Conservation (phyloP, 2,797 vertebrate species). For the Salmo trutta region DNA sequence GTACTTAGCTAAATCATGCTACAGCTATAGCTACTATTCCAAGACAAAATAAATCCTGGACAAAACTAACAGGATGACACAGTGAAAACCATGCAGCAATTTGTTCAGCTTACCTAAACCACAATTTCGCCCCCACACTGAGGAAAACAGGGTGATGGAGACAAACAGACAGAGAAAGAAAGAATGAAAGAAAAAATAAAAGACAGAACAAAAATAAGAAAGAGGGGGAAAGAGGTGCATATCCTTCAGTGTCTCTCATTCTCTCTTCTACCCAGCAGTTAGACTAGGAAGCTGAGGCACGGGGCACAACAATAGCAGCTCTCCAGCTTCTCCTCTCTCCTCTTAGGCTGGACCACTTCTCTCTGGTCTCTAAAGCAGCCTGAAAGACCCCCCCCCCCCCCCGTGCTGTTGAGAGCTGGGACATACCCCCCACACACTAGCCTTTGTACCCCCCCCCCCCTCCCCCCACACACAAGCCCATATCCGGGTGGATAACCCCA, state of each 20-base stretch:
- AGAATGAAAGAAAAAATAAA: conserved; percentile 8
- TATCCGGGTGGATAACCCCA: conserved; percentile 7
- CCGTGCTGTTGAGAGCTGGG: conserved; percentile 30
- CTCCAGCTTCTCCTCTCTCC: conserved; percentile 58
- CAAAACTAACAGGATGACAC: conserved; percentile 8
- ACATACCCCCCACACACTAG: conserved; percentile 34
- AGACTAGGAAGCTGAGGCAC: conserved; percentile 53
- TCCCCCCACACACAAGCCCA: conserved; percentile 26
- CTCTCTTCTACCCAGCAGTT: conserved; percentile 47
- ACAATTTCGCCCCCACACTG: conserved; percentile 1
- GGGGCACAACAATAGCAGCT: conserved; percentile 67
- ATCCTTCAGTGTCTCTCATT: conserved; percentile 57
- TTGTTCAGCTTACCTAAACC: conserved; percentile 24
- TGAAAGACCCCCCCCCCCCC: conserved; percentile 49
- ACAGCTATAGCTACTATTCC: conserved; percentile 4
- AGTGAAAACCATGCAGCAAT: conserved; percentile 31
- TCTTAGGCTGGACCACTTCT: conserved; percentile 33
- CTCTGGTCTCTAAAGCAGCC: conserved; percentile 31
- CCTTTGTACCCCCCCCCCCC: background rate
- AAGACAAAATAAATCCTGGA: background rate
- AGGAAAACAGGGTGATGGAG: conserved; percentile 32
- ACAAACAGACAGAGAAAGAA: conserved; percentile 21
- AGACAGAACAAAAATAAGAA: background rate
- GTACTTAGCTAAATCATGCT: background rate
- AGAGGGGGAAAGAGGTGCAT: conserved; percentile 20